These are phyloP conservation scores for Antechinus flavipes DNA, from an alignment of 2,113 vertebrate species.

Conservation along the genomic window DNA sequence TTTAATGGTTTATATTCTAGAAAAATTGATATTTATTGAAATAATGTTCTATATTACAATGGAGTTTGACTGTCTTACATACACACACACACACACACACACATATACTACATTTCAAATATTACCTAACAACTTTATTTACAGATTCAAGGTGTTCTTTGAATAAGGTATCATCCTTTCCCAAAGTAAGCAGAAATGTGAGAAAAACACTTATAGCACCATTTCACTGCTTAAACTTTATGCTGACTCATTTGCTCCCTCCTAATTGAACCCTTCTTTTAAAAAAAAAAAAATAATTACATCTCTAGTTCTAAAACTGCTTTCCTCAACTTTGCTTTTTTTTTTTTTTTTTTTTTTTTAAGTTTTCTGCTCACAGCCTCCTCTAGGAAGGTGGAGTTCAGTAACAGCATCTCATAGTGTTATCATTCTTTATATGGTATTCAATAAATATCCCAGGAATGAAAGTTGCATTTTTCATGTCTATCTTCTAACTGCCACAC, in stretches of 20 bases:
- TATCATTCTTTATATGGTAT: not conserved
- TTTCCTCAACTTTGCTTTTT: not conserved
- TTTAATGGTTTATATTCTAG: not conserved
- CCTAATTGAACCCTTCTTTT: not conserved
- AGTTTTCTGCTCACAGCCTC: not conserved
- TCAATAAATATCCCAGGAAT: not conserved
- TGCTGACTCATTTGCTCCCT: not conserved
- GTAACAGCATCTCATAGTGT: not conserved
- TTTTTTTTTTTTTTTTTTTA: not conserved
- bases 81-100: too few relatives aligned
- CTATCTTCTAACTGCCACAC: too few relatives aligned
- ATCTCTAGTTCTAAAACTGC: not conserved
- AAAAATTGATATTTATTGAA: not conserved
- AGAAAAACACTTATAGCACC: not conserved
- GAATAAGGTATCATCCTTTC: not conserved
- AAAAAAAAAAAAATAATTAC: not conserved
- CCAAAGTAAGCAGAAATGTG: not conserved
- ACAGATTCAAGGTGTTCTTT: not conserved
- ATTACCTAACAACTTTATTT: not conserved
- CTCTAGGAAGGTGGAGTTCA: not conserved
- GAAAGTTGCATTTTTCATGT: not conserved
- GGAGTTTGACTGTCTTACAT: not conserved
- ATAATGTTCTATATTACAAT: not conserved
- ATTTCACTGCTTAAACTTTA: not conserved
- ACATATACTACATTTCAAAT: not conserved